A percentile compares a stretch with the other conserved stretches of the same genome.
Conservation (phyloP, 2,797 vertebrate genomes). For the Tragopan temminckii region DNA sequence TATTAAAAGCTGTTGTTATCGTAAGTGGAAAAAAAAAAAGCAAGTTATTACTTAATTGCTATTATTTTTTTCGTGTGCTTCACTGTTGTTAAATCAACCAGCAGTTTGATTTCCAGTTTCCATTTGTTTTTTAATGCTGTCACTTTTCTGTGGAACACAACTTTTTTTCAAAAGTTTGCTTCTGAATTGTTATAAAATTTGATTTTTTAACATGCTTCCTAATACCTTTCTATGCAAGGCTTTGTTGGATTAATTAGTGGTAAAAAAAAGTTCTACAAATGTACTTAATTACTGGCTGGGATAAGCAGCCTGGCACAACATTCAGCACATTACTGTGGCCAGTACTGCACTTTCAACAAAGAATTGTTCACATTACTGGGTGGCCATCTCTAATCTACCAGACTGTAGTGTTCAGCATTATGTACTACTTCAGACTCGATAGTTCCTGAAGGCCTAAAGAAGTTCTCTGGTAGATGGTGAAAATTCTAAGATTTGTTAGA, state of each 20-base stretch:
- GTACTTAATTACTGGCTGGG: not conserved
- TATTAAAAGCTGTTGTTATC: conserved; percentile 66
- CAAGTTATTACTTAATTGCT: conserved; percentile 16
- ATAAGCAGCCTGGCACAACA: not conserved
- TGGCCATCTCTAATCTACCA: not conserved
- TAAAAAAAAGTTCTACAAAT: not conserved
- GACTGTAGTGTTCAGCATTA: not conserved
- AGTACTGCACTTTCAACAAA: not conserved
- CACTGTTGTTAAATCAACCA: not conserved
- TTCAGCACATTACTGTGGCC: not conserved
- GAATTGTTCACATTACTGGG: not conserved
- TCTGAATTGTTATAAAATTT: not conserved
- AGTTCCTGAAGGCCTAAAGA: not conserved
- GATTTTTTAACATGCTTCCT: not conserved
- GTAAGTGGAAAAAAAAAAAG: not conserved
- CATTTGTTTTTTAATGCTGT: not conserved
- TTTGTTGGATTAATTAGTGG: not conserved
- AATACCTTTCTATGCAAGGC: not conserved
- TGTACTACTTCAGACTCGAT: not conserved
- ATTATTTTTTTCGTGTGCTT: not conserved
- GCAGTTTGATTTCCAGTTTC: not conserved
- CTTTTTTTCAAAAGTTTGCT: not conserved
- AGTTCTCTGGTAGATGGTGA: not conserved
- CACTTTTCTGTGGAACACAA: not conserved
- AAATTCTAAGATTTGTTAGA: not conserved